phyloP scores from a whole-genome alignment of 1,140 invertebrate genomes.

The Brachionus calyciflorus region DNA sequence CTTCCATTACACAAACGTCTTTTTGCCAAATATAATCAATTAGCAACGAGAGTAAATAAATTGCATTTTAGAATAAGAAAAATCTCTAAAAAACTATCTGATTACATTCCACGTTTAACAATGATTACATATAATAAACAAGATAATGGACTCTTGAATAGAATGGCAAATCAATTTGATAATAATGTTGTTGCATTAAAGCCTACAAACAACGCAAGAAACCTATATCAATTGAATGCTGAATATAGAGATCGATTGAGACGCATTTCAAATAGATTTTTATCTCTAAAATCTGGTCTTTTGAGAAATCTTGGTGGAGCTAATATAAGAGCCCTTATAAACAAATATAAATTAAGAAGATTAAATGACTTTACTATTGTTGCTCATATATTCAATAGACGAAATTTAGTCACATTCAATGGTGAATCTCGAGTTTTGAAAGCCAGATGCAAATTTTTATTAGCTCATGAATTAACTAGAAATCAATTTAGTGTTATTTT shows the following conservation, averaged over 20 bases:
- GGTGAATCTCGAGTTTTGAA: background rate
- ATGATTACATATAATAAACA: constrained; percentile 4
- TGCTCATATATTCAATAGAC: constrained; percentile 22
- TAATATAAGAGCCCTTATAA: background rate
- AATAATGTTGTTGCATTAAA: background rate
- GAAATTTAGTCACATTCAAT: constrained; percentile 21
- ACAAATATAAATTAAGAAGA: constrained; percentile 39
- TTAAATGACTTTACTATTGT: background rate
- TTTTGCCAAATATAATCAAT: background rate
- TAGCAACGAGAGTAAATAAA: background rate
- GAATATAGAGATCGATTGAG: constrained; percentile 37
- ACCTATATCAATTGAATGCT: constrained; percentile 39
- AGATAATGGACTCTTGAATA: background rate
- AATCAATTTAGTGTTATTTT: constrained; percentile 33
- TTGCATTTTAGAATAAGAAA: constrained; percentile 6
- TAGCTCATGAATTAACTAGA: constrained; percentile 18
- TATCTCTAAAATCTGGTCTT: background rate
- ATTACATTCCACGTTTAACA: background rate
- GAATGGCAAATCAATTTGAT: background rate
- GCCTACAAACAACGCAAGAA: background rate
- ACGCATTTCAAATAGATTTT: background rate
- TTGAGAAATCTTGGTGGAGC: background rate
- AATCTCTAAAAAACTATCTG: background rate
- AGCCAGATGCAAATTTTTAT: constrained; percentile 10
- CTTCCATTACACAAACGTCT: constrained; percentile 5